Conservation (phyloP, 2,888 invertebrate genomes). For the Nezara viridula region DNA sequence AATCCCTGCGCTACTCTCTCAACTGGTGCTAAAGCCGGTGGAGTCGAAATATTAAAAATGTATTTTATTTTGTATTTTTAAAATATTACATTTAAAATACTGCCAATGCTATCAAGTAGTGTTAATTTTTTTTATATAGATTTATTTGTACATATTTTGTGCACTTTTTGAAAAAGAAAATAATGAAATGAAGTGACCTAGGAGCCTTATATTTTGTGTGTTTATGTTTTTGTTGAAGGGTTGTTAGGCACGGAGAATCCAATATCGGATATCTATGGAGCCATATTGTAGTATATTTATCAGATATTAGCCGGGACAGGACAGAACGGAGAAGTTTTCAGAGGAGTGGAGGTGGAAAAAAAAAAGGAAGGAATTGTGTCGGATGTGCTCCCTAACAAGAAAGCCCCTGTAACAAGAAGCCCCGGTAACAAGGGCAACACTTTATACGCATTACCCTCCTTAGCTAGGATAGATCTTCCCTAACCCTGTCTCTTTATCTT, state of each 20-base stretch:
- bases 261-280: not conserved
- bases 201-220: not conserved
- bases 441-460: constrained; percentile 42
- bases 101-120: too few species aligned
- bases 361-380: constrained; percentile 37
- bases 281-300: constrained; percentile 17
- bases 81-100: too few species aligned
- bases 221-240: not conserved
- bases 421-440: constrained; percentile 14
- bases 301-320: constrained; percentile 20
- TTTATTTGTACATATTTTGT: too few species aligned
- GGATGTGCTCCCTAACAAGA: constrained; percentile 37
- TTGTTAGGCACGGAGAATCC: not conserved
- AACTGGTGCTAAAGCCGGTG: too few species aligned
- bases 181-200: not conserved
- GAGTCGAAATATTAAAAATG: too few species aligned
- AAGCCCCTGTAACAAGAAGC: constrained; percentile 30
- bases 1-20: too few species aligned
- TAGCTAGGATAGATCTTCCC: constrained; percentile 13
- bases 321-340: not conserved
- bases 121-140: too few species aligned
- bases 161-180: not conserved
- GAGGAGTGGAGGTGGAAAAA: not conserved
- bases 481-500: not conserved
- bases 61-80: too few species aligned